These are phyloP conservation scores for Ganaspis sp. DNA, from an alignment of 1,140 invertebrate species.

Conservation along the genomic window DNA sequence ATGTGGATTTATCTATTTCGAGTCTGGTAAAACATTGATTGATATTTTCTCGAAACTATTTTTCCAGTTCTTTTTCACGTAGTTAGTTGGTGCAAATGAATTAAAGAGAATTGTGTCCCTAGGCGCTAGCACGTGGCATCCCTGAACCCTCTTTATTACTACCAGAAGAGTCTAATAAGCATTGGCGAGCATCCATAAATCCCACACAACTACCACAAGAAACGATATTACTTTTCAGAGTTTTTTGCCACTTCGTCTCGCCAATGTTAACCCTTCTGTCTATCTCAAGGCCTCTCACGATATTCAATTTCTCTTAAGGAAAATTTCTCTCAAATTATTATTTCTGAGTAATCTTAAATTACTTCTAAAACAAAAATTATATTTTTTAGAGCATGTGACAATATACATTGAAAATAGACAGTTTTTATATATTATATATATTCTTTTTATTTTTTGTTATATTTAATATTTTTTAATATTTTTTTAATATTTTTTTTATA, in stretches of 20 bases:
- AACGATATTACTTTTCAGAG: slow-evolving; percentile 25
- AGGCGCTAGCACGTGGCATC: slow-evolving; percentile 42
- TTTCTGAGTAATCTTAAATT: no score
- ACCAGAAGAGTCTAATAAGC: slow-evolving; percentile 47
- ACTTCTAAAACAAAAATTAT: no score
- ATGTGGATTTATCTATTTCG: background rate
- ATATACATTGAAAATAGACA: no score
- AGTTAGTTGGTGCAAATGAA: slow-evolving; percentile 4
- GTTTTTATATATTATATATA: no score
- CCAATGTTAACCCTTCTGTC: background rate
- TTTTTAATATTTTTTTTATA: no score
- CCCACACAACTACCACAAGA: slow-evolving; percentile 33
- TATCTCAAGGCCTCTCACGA: background rate
- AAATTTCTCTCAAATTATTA: no score
- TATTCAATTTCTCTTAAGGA: no score
- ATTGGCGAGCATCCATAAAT: slow-evolving; percentile 40
- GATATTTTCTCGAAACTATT: slow-evolving; percentile 39
- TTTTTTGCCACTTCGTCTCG: slow-evolving; percentile 7
- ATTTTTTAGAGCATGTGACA: no score
- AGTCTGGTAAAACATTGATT: background rate
- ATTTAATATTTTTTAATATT: no score
- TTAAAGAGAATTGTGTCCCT: slow-evolving; percentile 21
- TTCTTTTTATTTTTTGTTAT: no score
- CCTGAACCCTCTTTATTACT: slow-evolving; percentile 39
- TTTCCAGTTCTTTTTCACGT: slow-evolving; percentile 40